These are phyloP conservation scores for Hydroisotoma schaefferi DNA, from an alignment of 2,888 invertebrate species.

Conservation along the genomic window DNA sequence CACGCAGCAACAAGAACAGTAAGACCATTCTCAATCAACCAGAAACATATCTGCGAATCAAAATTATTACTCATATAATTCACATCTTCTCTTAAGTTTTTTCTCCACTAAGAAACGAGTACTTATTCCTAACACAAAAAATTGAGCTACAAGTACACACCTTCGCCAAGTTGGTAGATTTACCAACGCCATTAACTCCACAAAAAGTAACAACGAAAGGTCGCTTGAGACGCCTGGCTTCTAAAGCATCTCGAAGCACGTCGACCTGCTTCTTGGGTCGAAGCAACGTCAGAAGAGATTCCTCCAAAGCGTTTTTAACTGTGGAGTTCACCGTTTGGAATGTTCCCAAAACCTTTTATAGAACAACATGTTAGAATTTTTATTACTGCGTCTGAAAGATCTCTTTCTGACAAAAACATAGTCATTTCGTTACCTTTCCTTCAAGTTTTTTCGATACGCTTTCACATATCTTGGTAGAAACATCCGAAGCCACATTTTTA, in stretches of 20 bases:
- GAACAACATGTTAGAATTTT: background rate
- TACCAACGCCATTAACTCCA: constrained; percentile 98
- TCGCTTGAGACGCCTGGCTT: constrained; percentile 72
- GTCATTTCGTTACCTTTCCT: constrained; percentile 66
- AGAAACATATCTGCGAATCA: constrained; percentile 79
- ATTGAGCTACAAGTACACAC: constrained; percentile 50
- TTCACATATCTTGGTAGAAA: constrained; percentile 87
- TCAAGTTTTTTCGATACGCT: constrained; percentile 85
- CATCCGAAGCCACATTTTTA: constrained; percentile 97
- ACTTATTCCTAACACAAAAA: background rate
- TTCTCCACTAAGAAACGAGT: no score
- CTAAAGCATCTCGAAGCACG: constrained; percentile 91
- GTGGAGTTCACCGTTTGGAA: constrained; percentile 88
- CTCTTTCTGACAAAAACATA: background rate
- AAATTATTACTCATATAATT: constrained; percentile 15
- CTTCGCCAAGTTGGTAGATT: constrained; percentile 97
- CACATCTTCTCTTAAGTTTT: no score
- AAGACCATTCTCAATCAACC: constrained; percentile 96
- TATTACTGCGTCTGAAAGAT: constrained; percentile 1
- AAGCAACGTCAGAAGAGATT: constrained; percentile 87
- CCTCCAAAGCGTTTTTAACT: constrained; percentile 81
- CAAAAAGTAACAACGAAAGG: constrained; percentile 97
- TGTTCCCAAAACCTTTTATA: constrained; percentile 77
- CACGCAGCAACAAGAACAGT: constrained; percentile 97
- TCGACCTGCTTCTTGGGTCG: constrained; percentile 93